Percentiles rank a stretch among this genome's conserved stretches.
phyloP scores from a whole-genome alignment of 2,888 invertebrate species.

The Odontothrips loti region DNA sequence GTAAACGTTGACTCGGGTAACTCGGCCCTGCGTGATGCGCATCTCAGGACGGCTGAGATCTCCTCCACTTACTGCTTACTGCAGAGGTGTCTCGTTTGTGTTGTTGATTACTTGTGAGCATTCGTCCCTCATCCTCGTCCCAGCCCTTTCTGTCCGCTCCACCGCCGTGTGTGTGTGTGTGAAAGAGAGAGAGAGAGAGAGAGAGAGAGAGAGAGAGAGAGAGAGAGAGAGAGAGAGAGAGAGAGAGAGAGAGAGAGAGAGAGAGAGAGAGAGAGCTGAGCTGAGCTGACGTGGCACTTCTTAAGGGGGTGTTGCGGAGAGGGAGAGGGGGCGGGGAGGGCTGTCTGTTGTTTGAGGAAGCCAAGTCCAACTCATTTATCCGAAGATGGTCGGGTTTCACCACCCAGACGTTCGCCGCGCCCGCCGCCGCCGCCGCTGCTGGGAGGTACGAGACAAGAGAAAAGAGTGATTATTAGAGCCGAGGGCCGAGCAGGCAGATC shows the following conservation, averaged over 20 bases:
- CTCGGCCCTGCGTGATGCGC: neutral
- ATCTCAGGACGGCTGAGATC: neutral
- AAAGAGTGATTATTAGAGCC: no score
- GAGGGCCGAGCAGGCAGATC: no score
- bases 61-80: constrained; percentile 6
- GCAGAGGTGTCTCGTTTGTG: constrained; percentile 11
- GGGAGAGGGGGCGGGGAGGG: neutral
- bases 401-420: neutral
- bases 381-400: neutral
- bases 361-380: constrained; percentile 6
- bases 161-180: no score
- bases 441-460: no score
- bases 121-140: neutral
- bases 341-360: constrained; percentile 1
- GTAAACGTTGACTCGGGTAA: no score
- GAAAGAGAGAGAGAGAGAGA: neutral
- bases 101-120: constrained; percentile 1
- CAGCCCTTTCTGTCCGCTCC: neutral
- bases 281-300: neutral
- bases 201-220: neutral
- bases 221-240: no score
- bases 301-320: neutral
- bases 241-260: no score
- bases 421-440: no score
- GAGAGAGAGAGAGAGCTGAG: no score